Percentiles rank a stretch among this genome's conserved stretches.
Evolutionary conservation across 1,140 invertebrate species (phyloP).

Genomic region (Cyclina sinensis): DNA sequence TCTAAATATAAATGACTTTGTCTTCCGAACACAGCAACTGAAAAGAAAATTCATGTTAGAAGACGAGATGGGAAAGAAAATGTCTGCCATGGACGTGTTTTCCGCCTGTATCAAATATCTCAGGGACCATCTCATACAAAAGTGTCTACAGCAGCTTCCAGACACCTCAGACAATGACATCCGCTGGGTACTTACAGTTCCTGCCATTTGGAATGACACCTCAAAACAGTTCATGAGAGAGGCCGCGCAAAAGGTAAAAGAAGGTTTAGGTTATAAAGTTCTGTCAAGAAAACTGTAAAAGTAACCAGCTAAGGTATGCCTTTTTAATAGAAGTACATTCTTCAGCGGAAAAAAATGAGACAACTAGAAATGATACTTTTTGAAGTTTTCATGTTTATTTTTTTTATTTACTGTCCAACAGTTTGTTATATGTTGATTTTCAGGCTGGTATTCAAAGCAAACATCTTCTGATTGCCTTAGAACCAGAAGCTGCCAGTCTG

Average conservation of each 20-base stretch:
- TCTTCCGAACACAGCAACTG: background rate
- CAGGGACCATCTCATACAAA: slow-evolving; percentile 47
- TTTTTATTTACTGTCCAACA: too few relatives aligned
- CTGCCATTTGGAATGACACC: slow-evolving; percentile 66
- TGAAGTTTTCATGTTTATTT: too few relatives aligned
- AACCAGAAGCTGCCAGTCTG: slow-evolving; percentile 68
- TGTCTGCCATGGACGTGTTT: slow-evolving; percentile 70
- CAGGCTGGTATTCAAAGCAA: slow-evolving; percentile 61
- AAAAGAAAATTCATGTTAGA: slow-evolving; percentile 52
- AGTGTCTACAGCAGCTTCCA: slow-evolving; percentile 1
- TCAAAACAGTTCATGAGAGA: slow-evolving; percentile 69
- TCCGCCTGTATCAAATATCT: slow-evolving; percentile 59
- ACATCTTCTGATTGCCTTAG: slow-evolving; percentile 49
- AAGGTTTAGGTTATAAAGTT: too few relatives aligned
- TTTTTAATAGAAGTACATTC: too few relatives aligned
- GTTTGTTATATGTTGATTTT: too few relatives aligned
- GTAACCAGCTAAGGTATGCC: too few relatives aligned
- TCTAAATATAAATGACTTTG: background rate
- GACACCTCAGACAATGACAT: slow-evolving; percentile 25
- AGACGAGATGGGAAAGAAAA: slow-evolving; percentile 65
- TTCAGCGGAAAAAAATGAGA: too few relatives aligned
- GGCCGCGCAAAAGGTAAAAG: slow-evolving; percentile 37
- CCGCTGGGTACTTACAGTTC: slow-evolving; percentile 66
- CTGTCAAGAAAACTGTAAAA: too few relatives aligned
- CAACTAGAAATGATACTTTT: too few relatives aligned